Base-by-base conservation (phyloP, 2,113 vertebrate species). In the Cacatua alba region DNA sequence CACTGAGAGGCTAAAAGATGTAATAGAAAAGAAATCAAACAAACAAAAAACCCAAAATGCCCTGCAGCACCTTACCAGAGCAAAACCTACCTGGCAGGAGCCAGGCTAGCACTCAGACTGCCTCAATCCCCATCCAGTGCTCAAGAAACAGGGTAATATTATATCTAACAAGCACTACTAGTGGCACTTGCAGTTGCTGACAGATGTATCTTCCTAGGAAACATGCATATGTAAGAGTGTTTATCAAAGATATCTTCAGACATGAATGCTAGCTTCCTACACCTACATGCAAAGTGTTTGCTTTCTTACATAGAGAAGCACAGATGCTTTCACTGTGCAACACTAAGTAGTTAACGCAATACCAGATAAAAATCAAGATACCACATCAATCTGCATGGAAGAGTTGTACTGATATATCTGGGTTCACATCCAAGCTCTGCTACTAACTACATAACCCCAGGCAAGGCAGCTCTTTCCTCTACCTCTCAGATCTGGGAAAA, bases 391-490 rank as follows among this genome's bases (percentile, higher is more conserved):
- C 33, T 76, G 44, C 39, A n/a, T 26, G 94, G 55, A 13, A 29
- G 37, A 75, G 39, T 49, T 33, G 82, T 25, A 18, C 76, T 92
- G 94, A 65, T 86, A n/a, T 33, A 75, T 48, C 55, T 83, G 69
- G 68, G 72, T 90, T 94, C 90, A 78, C 52, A 68, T 86, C 51
- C 76, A 35, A 78, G 65, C 52, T 92, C 76, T 68, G 51, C 72
- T 86, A 75, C 59, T 59, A 62, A 85, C 82, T 67, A 37, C 80
- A 51, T 75, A 75, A 63, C 88, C 92, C 39, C 83, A 67, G 88
- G 91, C 88, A 81, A 88, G 39, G 35, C 70, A 81, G 80, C 76
- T 92, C 86, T 43, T 60, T 67, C 59, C 85, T 82, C 68, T 51
- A 21, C 63, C 74, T 77, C 71, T 88, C 14, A 71, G 39, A 88